Base-by-base conservation (phyloP, 2,888 invertebrate species). In the Ligdia adustata region DNA sequence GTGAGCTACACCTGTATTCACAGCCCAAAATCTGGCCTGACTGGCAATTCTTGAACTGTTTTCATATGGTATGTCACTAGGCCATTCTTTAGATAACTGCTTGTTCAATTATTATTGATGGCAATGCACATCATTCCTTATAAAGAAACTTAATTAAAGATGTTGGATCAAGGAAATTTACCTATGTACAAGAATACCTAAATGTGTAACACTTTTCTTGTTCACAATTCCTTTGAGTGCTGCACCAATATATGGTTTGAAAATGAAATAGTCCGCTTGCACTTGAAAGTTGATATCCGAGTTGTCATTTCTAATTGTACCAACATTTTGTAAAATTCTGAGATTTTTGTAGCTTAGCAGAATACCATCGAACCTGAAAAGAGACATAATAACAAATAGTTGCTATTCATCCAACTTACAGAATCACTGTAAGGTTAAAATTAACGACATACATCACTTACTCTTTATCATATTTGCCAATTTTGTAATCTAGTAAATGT, bases 111-210 rank as follows among this genome's bases (percentile, higher is more conserved):
- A n/a, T n/a, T n/a, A n/a, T n/a, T n/a, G n/a, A n/a, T n/a, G n/a
- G n/a, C n/a, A n/a, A n/a, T n/a, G n/a, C n/a, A n/a, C n/a, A n/a
- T n/a, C n/a, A n/a, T n/a, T n/a, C n/a, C n/a, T n/a, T n/a, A n/a
- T n/a, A n/a, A n/a, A n/a, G n/a, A n/a, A n/a, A n/a, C n/a, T n/a
- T n/a, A n/a, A n/a, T n/a, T n/a, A n/a, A n/a, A n/a, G n/a, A n/a
- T n/a, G n/a, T n/a, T n/a, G n/a, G n/a, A n/a, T n/a, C n/a, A n/a
- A n/a, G n/a, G n/a, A n/a, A 27, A 43, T 51, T 69, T 70, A 90
- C 90, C 88, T 91, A 69, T 95, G 94, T 0, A 95, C 92, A 38
- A 95, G 83, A 55, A 94, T 91, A 2, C 93, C 93, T 45, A 95
- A 80, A 79, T 95, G 94, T 58, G 93, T 92, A 20, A 82, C 74